phyloP scores from a whole-genome alignment of 2,888 invertebrate genomes.

The Ormia ochracea region DNA sequence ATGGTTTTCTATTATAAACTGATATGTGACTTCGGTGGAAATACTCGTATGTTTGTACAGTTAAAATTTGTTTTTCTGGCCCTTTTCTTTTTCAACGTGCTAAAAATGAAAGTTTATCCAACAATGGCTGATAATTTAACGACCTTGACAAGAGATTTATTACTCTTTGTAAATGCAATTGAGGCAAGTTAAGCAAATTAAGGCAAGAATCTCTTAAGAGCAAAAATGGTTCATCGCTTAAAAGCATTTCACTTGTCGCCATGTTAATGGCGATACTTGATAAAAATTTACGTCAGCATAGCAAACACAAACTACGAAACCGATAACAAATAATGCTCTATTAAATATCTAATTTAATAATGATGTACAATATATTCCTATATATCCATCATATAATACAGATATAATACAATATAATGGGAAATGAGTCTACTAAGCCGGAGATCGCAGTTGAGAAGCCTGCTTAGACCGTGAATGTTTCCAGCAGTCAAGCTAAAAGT shows the following conservation, averaged over 20 bases:
- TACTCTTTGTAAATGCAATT: conserved; percentile 10
- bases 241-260: conserved; percentile 27
- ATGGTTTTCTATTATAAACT: conserved; percentile 28
- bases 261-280: not conserved
- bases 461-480: too few species aligned
- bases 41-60: not conserved
- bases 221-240: conserved; percentile 53
- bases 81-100: conserved; percentile 33
- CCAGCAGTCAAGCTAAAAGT: too few species aligned
- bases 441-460: too few species aligned
- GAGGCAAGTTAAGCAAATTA: not conserved
- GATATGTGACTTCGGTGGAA: conserved; percentile 29
- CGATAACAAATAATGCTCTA: too few species aligned
- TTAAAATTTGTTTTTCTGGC: not conserved
- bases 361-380: too few species aligned
- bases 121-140: conserved; percentile 52
- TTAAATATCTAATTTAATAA: too few species aligned
- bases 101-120: conserved; percentile 56
- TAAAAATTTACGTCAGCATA: not conserved
- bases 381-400: too few species aligned
- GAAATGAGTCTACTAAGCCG: too few species aligned
- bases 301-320: too few species aligned
- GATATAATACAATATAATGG: too few species aligned
- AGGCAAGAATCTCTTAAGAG: too few species aligned
- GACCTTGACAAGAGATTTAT: conserved; percentile 61